These are phyloP conservation scores for Synergus umbraculus DNA, from an alignment of 2,888 invertebrate species.

Conservation along the genomic window DNA sequence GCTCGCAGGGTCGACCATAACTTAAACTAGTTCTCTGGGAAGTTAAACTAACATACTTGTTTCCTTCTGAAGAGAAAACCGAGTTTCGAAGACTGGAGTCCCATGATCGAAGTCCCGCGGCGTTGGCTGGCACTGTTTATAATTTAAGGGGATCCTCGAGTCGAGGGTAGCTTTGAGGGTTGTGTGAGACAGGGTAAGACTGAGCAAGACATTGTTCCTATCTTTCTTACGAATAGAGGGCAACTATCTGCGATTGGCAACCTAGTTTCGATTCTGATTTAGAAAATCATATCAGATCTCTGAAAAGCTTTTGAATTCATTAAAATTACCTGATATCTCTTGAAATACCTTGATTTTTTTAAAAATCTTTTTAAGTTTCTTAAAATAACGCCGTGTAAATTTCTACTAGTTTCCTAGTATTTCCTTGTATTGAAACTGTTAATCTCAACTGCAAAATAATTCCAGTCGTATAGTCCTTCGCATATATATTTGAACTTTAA, in stretches of 20 bases:
- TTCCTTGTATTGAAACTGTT: no score
- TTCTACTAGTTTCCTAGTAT: no score
- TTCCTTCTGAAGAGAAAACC: constrained; percentile 19
- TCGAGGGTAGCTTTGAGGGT: constrained; percentile 54
- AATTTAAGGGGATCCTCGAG: constrained; percentile 68
- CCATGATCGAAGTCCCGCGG: constrained; percentile 50
- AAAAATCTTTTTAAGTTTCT: no score
- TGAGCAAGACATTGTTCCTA: constrained; percentile 16
- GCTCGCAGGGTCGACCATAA: constrained; percentile 25
- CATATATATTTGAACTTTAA: neutral
- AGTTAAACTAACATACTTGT: constrained; percentile 38
- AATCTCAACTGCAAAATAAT: no score
- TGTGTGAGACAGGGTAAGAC: constrained; percentile 46
- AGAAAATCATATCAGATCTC: constrained; percentile 17
- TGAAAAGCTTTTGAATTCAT: no score
- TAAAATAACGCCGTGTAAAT: no score
- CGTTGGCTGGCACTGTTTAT: constrained; percentile 70
- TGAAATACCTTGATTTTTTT: no score
- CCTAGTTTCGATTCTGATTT: neutral
- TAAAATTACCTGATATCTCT: no score
- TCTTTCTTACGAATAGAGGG: constrained; percentile 20
- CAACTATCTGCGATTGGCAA: constrained; percentile 16
- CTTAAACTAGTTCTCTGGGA: constrained; percentile 17
- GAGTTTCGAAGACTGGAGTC: constrained; percentile 47
- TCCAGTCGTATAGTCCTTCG: no score